Percentiles rank a stretch among this genome's conserved stretches.
Conservation (phyloP, 2,113 vertebrate species). For the Tragelaphus strepsiceros region DNA sequence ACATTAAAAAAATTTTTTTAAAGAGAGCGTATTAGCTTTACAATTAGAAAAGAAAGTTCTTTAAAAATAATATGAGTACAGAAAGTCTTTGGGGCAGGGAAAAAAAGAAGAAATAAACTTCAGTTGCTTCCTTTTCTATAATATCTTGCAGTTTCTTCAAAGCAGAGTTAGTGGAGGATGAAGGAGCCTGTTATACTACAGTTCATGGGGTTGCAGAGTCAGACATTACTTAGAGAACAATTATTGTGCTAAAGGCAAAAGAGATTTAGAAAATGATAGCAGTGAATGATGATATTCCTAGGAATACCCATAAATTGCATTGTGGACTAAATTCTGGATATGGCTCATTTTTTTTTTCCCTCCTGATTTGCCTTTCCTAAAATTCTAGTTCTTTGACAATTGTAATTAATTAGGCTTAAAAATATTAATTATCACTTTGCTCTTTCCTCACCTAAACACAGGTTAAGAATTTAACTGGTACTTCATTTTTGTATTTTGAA, state of each 20-base stretch:
- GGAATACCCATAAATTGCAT: neutral
- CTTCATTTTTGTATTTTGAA: slow-evolving; percentile 9
- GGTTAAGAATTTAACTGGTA: neutral
- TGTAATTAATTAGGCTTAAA: neutral
- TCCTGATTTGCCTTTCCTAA: neutral
- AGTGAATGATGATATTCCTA: neutral
- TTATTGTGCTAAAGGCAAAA: neutral
- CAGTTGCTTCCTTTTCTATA: neutral
- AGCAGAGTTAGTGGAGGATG: neutral
- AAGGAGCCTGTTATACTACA: neutral
- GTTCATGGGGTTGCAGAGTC: neutral
- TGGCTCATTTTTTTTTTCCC: neutral
- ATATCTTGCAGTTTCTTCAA: neutral
- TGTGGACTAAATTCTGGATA: neutral
- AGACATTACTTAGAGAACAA: neutral
- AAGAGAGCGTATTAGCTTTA: neutral
- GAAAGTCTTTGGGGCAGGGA: neutral
- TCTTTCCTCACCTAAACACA: neutral
- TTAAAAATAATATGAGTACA: neutral
- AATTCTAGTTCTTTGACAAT: neutral
- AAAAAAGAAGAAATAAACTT: neutral
- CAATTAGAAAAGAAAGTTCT: neutral
- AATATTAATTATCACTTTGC: neutral
- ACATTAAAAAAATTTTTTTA: neutral
- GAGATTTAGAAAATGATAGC: neutral